A percentile compares a stretch with the other conserved stretches of the same genome.
Evolutionary conservation across 1,140 invertebrate genomes (phyloP).

Genomic region (Hormaphis cornu): DNA sequence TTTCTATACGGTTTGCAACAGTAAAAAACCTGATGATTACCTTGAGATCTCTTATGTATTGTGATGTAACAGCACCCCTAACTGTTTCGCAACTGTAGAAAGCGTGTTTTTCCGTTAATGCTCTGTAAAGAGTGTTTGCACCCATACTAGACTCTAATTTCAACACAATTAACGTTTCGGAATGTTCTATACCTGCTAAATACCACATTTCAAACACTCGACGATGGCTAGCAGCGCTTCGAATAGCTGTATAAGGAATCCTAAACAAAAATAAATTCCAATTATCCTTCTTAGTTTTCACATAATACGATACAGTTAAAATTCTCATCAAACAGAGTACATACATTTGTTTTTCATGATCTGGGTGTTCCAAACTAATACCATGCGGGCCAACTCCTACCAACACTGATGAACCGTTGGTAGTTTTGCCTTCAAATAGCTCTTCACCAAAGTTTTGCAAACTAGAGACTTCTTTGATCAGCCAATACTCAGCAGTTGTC

Average conservation of each 20-base stretch:
- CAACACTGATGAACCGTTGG: slow-evolving; percentile 42
- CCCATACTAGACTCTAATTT: slow-evolving; percentile 68
- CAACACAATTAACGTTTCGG: slow-evolving; percentile 60
- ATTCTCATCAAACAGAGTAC: too few relatives aligned
- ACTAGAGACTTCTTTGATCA: slow-evolving; percentile 67
- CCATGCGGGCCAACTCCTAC: slow-evolving; percentile 74
- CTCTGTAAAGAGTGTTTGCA: slow-evolving; percentile 70
- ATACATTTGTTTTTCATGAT: slow-evolving; percentile 30
- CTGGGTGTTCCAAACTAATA: slow-evolving; percentile 55
- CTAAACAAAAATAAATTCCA: slow-evolving; percentile 46
- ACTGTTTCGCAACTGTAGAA: slow-evolving; percentile 88
- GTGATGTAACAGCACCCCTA: slow-evolving; percentile 71
- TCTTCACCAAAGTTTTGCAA: slow-evolving; percentile 74
- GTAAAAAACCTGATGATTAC: slow-evolving; percentile 39
- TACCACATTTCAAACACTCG: slow-evolving; percentile 66
- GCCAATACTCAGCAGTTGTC: slow-evolving; percentile 62
- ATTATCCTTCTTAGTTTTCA: neutral
- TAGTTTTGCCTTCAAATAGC: slow-evolving; percentile 60
- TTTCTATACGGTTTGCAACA: too few relatives aligned
- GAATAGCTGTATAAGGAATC: slow-evolving; percentile 72
- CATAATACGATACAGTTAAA: too few relatives aligned
- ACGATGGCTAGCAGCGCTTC: slow-evolving; percentile 64
- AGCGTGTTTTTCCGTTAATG: slow-evolving; percentile 82
- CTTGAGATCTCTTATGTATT: slow-evolving; percentile 80
- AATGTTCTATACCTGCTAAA: slow-evolving; percentile 54